phyloP scores from a whole-genome alignment of 2,888 invertebrate genomes.

The Heliconius erato region DNA sequence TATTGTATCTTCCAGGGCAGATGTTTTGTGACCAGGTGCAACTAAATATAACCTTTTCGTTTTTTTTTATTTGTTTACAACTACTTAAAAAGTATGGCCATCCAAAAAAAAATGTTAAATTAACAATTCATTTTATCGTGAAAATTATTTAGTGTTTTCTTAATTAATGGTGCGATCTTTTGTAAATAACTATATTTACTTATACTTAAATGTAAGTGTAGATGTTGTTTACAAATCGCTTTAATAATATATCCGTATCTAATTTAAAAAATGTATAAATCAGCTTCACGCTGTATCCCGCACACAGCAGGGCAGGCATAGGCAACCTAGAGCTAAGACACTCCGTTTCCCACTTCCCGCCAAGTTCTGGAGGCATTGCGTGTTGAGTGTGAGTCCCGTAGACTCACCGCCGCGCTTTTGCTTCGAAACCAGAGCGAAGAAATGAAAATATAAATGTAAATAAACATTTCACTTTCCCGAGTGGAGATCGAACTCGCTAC shows the following conservation, averaged over 20 bases:
- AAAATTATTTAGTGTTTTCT: background rate
- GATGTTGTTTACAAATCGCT: background rate
- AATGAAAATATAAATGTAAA: too few relatives aligned
- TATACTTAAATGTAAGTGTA: background rate
- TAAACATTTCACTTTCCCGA: too few relatives aligned
- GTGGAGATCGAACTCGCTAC: too few relatives aligned
- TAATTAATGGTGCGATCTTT: background rate
- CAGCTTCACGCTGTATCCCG: too few relatives aligned
- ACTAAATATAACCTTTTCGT: background rate
- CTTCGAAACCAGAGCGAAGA: too few relatives aligned
- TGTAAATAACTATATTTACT: background rate
- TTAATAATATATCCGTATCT: background rate
- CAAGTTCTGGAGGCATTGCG: too few relatives aligned
- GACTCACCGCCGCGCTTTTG: too few relatives aligned
- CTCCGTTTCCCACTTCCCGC: too few relatives aligned
- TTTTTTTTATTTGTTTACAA: background rate
- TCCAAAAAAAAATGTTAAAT: background rate
- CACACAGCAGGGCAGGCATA: too few relatives aligned
- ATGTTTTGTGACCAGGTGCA: conserved; percentile 27
- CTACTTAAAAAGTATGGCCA: background rate
- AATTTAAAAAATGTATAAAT: background rate
- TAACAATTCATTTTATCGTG: background rate
- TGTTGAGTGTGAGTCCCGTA: too few relatives aligned
- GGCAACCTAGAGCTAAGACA: too few relatives aligned
- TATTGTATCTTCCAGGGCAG: conserved; percentile 25